Percentiles rank a stretch among this genome's conserved stretches.
These are phyloP conservation scores for Haemorhous mexicanus DNA, from an alignment of 2,113 vertebrate species.

Conservation along the genomic window DNA sequence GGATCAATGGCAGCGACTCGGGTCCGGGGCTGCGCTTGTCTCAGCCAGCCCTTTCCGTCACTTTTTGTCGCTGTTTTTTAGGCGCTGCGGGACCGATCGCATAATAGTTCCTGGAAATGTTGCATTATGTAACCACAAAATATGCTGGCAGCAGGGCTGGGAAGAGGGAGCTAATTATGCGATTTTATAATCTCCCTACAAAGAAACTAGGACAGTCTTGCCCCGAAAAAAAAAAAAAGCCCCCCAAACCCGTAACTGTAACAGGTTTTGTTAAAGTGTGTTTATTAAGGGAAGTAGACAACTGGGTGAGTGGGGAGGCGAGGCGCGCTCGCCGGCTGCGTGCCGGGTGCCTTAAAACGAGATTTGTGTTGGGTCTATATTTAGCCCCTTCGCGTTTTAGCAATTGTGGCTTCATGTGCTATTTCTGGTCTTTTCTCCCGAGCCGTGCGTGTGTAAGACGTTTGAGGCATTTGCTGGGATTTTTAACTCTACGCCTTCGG, in stretches of 20 bases:
- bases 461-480: constrained; percentile 70
- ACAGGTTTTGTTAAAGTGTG: constrained; percentile 15
- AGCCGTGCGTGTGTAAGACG: constrained; percentile 59
- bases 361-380: constrained; percentile 70
- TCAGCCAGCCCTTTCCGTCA: not conserved
- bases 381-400: constrained; percentile 70
- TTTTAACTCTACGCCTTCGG: constrained; percentile 68
- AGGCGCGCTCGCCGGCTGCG: constrained; percentile 42
- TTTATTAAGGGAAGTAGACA: constrained; percentile 58
- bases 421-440: constrained; percentile 75
- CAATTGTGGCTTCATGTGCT: constrained; percentile 73
- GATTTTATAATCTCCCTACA: not conserved
- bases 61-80: not conserved
- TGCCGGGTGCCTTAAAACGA: constrained; percentile 63
- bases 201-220: constrained; percentile 74
- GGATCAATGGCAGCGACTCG: not conserved
- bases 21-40: not conserved
- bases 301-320: constrained; percentile 29
- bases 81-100: not conserved
- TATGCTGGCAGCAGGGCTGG: not conserved
- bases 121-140: constrained; percentile 26
- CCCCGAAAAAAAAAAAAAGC: not conserved
- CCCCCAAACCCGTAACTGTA: not conserved
- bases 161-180: not conserved
- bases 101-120: constrained; percentile 35